Percentiles rank a stretch among this genome's conserved stretches.
These are phyloP conservation scores for Myripristis jacobus DNA, from an alignment of 2,797 vertebrate genomes.

Conservation along the genomic window DNA sequence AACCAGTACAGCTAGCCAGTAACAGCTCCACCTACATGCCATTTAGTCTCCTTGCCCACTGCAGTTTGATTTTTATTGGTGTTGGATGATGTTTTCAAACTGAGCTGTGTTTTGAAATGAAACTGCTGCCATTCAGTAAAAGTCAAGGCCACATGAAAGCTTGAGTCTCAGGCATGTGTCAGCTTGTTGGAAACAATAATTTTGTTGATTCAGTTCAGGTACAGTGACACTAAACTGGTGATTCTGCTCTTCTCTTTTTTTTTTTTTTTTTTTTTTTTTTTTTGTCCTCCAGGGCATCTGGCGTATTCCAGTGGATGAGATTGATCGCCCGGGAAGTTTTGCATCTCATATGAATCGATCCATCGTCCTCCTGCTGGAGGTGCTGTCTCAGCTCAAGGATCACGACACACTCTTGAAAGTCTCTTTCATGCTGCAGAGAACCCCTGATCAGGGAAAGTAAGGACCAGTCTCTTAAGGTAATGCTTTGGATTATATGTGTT, in stretches of 20 bases:
- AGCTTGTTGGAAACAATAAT: slow-evolving; percentile 4
- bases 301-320: slow-evolving; percentile 99
- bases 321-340: slow-evolving; percentile 98
- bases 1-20: background rate
- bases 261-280: background rate
- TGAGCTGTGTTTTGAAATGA: background rate
- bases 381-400: slow-evolving; percentile 94
- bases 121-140: background rate
- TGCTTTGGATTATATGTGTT: slow-evolving; percentile 7
- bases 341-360: slow-evolving; percentile 99
- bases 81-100: slow-evolving; percentile 8
- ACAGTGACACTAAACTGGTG: background rate
- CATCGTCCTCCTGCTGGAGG: slow-evolving; percentile 94
- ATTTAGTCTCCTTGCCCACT: background rate
- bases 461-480: slow-evolving; percentile 49
- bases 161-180: background rate
- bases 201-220: background rate
- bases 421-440: slow-evolving; percentile 98
- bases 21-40: background rate
- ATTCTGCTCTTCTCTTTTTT: background rate
- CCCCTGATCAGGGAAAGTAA: slow-evolving; percentile 99
- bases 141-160: slow-evolving; percentile 6
- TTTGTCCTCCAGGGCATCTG: slow-evolving; percentile 91
- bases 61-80: background rate
- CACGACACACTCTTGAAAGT: slow-evolving; percentile 95